phyloP scores from a whole-genome alignment of 2,113 vertebrate genomes.

The Gila orcuttii region DNA sequence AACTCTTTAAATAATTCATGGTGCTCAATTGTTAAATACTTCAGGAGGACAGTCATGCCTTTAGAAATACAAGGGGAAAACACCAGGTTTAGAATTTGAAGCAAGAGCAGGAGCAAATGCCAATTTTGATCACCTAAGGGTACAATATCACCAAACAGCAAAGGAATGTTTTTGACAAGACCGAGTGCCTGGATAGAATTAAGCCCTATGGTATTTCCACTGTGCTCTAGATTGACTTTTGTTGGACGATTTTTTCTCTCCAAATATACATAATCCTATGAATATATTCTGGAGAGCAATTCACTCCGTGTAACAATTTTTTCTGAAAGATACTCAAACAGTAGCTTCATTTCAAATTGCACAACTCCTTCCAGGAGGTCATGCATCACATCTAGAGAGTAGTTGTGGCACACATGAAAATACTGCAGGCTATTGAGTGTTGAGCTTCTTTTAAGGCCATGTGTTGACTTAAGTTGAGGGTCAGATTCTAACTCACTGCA shows the following conservation, averaged over 20 bases:
- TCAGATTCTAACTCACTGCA: slow-evolving; percentile 46
- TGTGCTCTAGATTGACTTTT: slow-evolving; percentile 50
- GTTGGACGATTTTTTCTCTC: slow-evolving; percentile 52
- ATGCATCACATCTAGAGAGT: slow-evolving; percentile 55
- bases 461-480: slow-evolving; percentile 25
- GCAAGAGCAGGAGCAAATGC: slow-evolving; percentile 38
- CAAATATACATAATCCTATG: slow-evolving; percentile 50
- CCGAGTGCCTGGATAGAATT: slow-evolving; percentile 53
- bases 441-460: slow-evolving; percentile 49
- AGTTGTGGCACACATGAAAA: slow-evolving; percentile 54
- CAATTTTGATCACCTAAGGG: slow-evolving; percentile 51
- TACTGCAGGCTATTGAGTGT: slow-evolving; percentile 49
- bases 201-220: slow-evolving; percentile 45
- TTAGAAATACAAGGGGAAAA: slow-evolving; percentile 45
- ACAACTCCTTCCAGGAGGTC: slow-evolving; percentile 53
- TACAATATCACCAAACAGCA: slow-evolving; percentile 59
- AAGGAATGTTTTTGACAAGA: slow-evolving; percentile 54
- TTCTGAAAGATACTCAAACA: slow-evolving; percentile 49
- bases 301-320: slow-evolving; percentile 23
- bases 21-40: slow-evolving; percentile 49
- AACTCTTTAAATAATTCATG: slow-evolving; percentile 45
- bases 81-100: slow-evolving; percentile 51
- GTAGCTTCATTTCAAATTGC: slow-evolving; percentile 54
- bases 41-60: slow-evolving; percentile 52
- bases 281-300: slow-evolving; percentile 43